These are phyloP conservation scores for Microcebus ravelobensis DNA, from an alignment of 2,113 vertebrate genomes.

Conservation along the genomic window DNA sequence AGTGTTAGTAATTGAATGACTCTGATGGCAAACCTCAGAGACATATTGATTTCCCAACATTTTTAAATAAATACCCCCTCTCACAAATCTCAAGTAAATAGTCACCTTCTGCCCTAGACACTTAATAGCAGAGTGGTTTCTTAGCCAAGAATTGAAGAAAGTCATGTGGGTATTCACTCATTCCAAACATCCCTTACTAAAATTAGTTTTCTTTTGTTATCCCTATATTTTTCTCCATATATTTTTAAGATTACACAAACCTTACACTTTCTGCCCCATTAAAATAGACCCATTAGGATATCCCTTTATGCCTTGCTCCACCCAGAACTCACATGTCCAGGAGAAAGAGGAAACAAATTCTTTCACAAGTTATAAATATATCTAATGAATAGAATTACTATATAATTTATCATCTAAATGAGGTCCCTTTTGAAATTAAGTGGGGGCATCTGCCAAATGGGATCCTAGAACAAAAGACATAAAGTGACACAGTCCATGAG, in stretches of 20 bases:
- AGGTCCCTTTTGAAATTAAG: background rate
- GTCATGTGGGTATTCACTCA: background rate
- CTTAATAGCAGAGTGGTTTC: background rate
- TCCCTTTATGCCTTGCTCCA: background rate
- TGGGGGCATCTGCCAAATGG: background rate
- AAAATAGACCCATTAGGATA: background rate
- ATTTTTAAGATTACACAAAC: background rate
- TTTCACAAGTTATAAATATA: background rate
- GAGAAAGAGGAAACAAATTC: background rate
- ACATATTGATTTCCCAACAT: constrained; percentile 22
- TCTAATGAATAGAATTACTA: background rate
- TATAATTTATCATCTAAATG: background rate
- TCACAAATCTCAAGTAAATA: constrained; percentile 8
- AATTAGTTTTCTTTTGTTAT: background rate
- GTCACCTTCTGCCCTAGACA: background rate
- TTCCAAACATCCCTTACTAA: background rate
- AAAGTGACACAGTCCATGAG: background rate
- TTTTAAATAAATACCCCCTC: constrained; percentile 51
- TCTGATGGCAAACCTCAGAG: background rate
- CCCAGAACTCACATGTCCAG: background rate
- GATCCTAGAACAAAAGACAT: background rate
- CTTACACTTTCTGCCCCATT: background rate
- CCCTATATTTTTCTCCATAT: background rate
- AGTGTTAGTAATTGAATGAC: constrained; percentile 38
- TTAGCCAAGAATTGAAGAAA: background rate